Evolutionary conservation across 2,888 invertebrate species (phyloP).

Genomic region (Altica lythri): DNA sequence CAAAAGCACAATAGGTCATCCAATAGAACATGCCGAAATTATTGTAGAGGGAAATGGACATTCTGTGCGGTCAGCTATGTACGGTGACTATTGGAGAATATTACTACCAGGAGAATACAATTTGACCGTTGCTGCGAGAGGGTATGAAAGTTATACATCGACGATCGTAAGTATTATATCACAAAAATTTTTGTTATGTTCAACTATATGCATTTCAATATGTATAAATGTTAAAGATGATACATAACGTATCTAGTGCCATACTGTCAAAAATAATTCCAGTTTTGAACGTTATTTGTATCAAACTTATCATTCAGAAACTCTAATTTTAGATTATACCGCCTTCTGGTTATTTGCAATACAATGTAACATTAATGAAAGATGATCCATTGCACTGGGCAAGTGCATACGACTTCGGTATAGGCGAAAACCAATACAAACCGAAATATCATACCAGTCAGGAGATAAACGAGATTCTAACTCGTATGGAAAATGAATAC

Average conservation of each 20-base stretch:
- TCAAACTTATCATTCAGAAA: too few relatives aligned
- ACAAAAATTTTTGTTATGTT: too few relatives aligned
- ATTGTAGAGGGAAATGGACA: conserved; percentile 77
- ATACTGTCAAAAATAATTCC: too few relatives aligned
- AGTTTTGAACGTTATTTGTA: too few relatives aligned
- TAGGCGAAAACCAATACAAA: conserved; percentile 68
- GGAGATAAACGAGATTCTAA: conserved; percentile 68
- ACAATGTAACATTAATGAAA: conserved; percentile 81
- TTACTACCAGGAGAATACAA: conserved; percentile 85
- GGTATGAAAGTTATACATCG: conserved; percentile 70
- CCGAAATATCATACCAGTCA: conserved; percentile 68
- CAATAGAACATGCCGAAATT: conserved; percentile 75
- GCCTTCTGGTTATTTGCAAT: conserved; percentile 61
- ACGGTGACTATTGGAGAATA: conserved; percentile 93
- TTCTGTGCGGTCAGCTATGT: conserved; percentile 66
- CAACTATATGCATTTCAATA: too few relatives aligned
- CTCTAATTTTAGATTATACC: conserved; percentile 60
- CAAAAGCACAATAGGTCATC: conserved; percentile 76
- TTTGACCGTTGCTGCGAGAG: conserved; percentile 72
- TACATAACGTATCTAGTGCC: too few relatives aligned
- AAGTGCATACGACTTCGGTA: conserved; percentile 76
- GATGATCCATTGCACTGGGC: conserved; percentile 84
- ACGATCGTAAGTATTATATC: conserved; percentile 61
- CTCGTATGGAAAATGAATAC: conserved; percentile 71
- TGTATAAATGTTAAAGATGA: too few relatives aligned